phyloP scores from a whole-genome alignment of 2,797 vertebrate species.

The Hypotaenidia philippensis region DNA sequence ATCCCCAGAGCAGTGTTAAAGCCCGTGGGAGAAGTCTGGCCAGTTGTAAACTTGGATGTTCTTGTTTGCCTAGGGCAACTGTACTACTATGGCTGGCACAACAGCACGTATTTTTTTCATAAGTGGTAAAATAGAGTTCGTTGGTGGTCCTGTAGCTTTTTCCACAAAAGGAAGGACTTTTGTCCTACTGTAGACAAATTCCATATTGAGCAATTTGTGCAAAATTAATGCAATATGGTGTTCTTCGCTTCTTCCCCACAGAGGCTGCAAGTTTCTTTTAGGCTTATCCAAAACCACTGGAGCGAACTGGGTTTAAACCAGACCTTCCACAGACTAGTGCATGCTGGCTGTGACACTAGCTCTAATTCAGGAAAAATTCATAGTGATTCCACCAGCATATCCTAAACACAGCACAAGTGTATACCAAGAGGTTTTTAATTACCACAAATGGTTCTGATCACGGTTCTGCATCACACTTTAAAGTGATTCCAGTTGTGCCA shows the following conservation, averaged over 20 bases:
- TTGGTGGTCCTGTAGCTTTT: slow-evolving; percentile 30
- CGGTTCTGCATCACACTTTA: not conserved
- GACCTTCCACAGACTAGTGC: not conserved
- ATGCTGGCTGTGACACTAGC: not conserved
- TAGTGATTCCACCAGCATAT: not conserved
- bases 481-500: not conserved
- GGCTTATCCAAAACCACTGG: not conserved
- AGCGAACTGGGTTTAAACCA: not conserved
- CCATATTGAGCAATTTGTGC: slow-evolving; percentile 11
- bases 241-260: not conserved
- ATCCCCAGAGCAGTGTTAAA: not conserved
- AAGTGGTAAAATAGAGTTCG: not conserved
- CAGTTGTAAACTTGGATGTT: not conserved
- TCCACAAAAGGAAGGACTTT: slow-evolving; percentile 28
- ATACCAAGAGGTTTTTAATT: not conserved
- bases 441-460: not conserved
- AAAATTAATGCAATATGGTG: slow-evolving; percentile 42
- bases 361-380: not conserved
- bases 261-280: not conserved
- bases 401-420: not conserved
- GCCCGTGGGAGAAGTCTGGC: not conserved
- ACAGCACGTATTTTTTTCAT: not conserved
- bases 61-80: slow-evolving; percentile 2
- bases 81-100: not conserved
- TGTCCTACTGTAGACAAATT: not conserved